Base-by-base conservation (phyloP, 2,797 vertebrate genomes). In the Schizopygopsis malacanthus region DNA sequence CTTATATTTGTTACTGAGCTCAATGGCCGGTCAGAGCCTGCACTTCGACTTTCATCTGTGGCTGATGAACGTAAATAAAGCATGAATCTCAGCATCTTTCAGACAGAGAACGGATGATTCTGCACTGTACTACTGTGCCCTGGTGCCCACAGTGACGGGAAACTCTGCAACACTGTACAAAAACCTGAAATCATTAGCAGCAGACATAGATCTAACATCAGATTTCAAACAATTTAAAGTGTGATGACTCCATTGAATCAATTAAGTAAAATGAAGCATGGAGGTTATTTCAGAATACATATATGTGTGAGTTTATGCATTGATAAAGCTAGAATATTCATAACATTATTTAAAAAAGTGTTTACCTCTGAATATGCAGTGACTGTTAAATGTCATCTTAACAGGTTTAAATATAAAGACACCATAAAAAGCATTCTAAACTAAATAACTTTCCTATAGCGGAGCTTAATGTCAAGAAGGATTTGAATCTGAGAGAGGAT, bases 31-130 rank as follows among this genome's bases (percentile, higher is more conserved):
- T 65, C 79, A 18, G 43, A 67, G 1, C n/a, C 61, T 65, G 4
- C 15, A 16, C 81, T 43, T 20, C 65, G 73, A 20, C 22, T 69
- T 6, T 50, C 59, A 50, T 33, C 15, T 85, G 47, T 33, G 43
- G 47, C 56, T 76, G 6, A 47, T 20, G 5, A 50, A 43, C 6
- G 1, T 7, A 43, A 41, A 12, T 72, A 70, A 61, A 25, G 5
- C 1, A 15, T 73, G 41, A 6, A 87, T 87, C 65, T 87, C n/a
- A 37, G 41, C 8, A 45, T 87, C 43, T 50, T 63, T 67, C 33
- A 54, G 20, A 33, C 67, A 71, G 67, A 59, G 63, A n/a, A 33
- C 80, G 16, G 22, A 37, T 79, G 85, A 87, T 15, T 87, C 69
- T 15, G 50, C 71, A 10, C 0, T 69, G n/a, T 84, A 84, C 15